A percentile compares a stretch with the other conserved stretches of the same genome.
Evolutionary conservation across 2,888 invertebrate genomes (phyloP).

Genomic region (Polyommatus icarus): DNA sequence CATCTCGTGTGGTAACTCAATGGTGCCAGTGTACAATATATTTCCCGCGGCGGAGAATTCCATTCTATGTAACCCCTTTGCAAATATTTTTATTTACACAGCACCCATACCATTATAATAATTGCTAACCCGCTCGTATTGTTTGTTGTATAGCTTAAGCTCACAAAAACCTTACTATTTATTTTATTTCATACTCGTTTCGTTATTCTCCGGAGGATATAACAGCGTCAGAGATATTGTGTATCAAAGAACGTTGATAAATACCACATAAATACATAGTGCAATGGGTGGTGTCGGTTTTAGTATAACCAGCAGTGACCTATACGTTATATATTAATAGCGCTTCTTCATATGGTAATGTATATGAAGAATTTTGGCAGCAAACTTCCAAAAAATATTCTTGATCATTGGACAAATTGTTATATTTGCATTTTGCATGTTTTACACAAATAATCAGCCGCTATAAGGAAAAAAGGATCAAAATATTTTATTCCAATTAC

Average conservation of each 20-base stretch:
- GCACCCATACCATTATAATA: conserved; percentile 21
- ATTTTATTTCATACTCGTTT: conserved; percentile 7
- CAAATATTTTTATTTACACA: conserved; percentile 9
- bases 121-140: conserved; percentile 22
- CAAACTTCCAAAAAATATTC: no score
- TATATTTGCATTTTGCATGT: no score
- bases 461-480: no score
- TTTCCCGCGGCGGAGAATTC: conserved; percentile 17
- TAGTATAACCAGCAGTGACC: no score
- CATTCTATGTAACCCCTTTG: conserved; percentile 8
- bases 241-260: not conserved
- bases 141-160: conserved; percentile 4
- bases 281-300: not conserved
- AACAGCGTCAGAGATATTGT: not conserved
- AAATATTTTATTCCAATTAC: no score
- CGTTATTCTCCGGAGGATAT: not conserved
- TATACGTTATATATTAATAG: no score
- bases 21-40: not conserved
- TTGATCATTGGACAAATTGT: no score
- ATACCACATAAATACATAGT: no score
- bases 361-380: no score
- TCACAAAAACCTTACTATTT: conserved; percentile 3
- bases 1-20: not conserved
- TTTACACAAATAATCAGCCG: no score
- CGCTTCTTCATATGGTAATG: no score